Evolutionary conservation across 2,113 vertebrate species (phyloP), one percentile per base, ranked within the genome.

Genomic region (Osmerus eperlanus): DNA sequence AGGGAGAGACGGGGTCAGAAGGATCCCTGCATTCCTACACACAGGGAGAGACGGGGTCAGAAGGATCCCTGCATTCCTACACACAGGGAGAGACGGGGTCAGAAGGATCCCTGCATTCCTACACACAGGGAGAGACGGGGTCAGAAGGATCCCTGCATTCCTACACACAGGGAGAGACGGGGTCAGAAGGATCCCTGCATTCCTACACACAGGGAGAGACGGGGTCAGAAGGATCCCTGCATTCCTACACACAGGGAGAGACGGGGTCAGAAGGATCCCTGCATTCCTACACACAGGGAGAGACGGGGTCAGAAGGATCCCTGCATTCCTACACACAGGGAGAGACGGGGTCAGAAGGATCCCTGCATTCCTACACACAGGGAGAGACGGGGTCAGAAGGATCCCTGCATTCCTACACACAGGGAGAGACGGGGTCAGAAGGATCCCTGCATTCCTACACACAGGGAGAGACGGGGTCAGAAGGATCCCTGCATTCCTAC

Each of bases 21-120:
- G n/a, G n/a, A n/a, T n/a, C 87, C 91, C 2, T 74, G n/a, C 0
- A 58, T 63, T 64, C 89, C 90, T 88, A 78, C 47, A 78, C 47
- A 70, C n/a, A 68, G 59, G 55, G 29, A 62, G 41, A 28, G 2
- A 65, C 21, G n/a, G 29, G 16, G 8, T 12, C 11, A n/a, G n/a
- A n/a, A n/a, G n/a, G n/a, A n/a, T n/a, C 87, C 91, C 2, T 74
- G n/a, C 0, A 58, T 63, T 64, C 89, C 90, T 88, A 78, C 47
- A 78, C 47, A 70, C n/a, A 68, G 59, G 55, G 29, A 62, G 41
- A 28, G 2, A 65, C 21, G n/a, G 29, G 16, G 8, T 12, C 11
- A n/a, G n/a, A n/a, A n/a, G n/a, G n/a, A n/a, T n/a, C 87, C 91
- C 2, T 74, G n/a, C 0, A 58, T 63, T 64, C 89, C 90, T 88